phyloP scores from a whole-genome alignment of 2,113 vertebrate genomes.

The Camelus dromedarius region DNA sequence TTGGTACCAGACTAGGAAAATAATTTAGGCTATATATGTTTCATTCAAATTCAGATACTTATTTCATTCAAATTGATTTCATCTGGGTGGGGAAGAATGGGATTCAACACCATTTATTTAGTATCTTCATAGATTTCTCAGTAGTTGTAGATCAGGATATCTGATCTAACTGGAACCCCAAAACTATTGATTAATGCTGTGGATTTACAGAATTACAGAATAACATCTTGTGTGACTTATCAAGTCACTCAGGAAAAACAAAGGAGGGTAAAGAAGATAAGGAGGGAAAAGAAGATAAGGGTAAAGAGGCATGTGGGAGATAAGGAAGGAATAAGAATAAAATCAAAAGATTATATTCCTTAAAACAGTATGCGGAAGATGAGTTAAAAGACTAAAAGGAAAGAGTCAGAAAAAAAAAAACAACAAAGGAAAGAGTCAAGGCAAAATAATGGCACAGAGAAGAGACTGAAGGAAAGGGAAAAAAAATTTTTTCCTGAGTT shows the following conservation, averaged over 20 bases:
- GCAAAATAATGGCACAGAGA: background rate
- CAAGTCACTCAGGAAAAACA: background rate
- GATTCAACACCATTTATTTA: background rate
- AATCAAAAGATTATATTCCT: background rate
- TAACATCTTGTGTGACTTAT: slow-evolving; percentile 20
- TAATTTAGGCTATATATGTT: background rate
- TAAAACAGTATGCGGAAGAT: background rate
- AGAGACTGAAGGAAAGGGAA: slow-evolving; percentile 28
- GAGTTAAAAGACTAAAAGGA: background rate
- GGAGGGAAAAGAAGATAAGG: background rate
- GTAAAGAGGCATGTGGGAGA: background rate
- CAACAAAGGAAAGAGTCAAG: background rate
- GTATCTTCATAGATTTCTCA: background rate
- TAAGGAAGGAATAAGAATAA: slow-evolving; percentile 15
- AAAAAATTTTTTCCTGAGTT: background rate
- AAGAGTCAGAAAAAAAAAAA: too few relatives aligned
- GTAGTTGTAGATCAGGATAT: background rate
- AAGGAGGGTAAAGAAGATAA: background rate
- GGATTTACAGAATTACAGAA: background rate
- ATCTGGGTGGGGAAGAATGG: background rate
- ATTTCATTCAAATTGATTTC: slow-evolving; percentile 37
- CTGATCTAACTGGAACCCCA: background rate
- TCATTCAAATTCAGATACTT: background rate
- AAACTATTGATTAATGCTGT: background rate
- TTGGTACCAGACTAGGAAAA: background rate